Percentiles rank a stretch among this genome's conserved stretches.
Evolutionary conservation across 2,797 vertebrate genomes (phyloP).

Genomic region (Ptychobarbus kaznakovi): DNA sequence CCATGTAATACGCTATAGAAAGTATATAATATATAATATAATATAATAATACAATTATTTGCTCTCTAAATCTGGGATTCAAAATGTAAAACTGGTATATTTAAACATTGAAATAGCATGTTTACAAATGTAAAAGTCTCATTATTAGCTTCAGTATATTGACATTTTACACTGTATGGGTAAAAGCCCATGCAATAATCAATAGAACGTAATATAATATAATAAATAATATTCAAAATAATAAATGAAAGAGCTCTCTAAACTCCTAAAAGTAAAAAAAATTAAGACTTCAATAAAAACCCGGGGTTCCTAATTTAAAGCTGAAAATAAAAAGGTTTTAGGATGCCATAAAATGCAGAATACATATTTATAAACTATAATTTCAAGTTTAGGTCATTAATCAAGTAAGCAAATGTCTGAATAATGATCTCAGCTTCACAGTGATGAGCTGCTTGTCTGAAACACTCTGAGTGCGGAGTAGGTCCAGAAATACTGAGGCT

Average conservation of each 20-base stretch:
- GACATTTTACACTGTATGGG: too few species aligned
- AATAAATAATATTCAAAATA: not conserved
- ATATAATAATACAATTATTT: too few species aligned
- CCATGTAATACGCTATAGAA: not conserved
- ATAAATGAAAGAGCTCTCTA: not conserved
- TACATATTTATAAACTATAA: not conserved
- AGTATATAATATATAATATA: not conserved
- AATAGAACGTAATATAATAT: not conserved
- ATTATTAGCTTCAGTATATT: too few species aligned
- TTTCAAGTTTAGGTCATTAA: not conserved
- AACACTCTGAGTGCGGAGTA: not conserved
- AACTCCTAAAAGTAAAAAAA: not conserved
- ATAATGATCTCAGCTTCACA: not conserved
- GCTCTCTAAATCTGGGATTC: too few species aligned
- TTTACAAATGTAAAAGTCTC: too few species aligned
- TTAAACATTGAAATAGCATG: too few species aligned
- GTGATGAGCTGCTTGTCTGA: not conserved
- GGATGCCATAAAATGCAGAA: not conserved
- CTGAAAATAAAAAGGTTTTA: not conserved
- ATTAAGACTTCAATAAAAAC: not conserved
- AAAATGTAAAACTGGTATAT: too few species aligned
- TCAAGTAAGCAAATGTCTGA: not conserved
- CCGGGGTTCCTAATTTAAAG: not conserved
- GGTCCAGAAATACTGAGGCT: slow-evolving; percentile 1
- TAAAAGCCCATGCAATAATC: not conserved